phyloP scores from a whole-genome alignment of 37 sponge, comb jelly and placozoan species.

The Sycon ciliatum region DNA sequence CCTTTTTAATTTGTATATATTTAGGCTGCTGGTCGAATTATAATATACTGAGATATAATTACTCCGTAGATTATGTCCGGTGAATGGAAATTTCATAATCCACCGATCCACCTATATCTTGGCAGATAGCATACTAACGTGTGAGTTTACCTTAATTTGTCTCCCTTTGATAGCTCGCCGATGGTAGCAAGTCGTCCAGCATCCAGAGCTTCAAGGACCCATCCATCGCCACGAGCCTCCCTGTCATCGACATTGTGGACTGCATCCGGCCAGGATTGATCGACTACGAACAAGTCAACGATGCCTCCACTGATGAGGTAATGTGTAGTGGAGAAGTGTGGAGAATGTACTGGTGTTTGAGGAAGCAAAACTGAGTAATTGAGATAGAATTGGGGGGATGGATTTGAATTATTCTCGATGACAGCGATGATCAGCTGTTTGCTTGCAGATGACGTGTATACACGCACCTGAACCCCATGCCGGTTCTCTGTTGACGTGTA shows the following conservation, averaged over 20 bases:
- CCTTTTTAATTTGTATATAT: background rate
- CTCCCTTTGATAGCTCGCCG: conserved; percentile 41
- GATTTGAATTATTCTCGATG: background rate
- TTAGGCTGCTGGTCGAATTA: too few relatives aligned
- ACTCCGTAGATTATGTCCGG: too few relatives aligned
- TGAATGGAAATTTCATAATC: too few relatives aligned
- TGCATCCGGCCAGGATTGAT: conserved; percentile 75
- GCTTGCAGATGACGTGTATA: too few relatives aligned
- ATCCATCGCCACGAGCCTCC: conserved; percentile 52
- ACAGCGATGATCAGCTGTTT: too few relatives aligned
- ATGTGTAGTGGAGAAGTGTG: background rate
- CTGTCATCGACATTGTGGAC: conserved; percentile 87
- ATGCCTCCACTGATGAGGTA: conserved; percentile 65
- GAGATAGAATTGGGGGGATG: background rate
- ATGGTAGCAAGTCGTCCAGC: conserved; percentile 49
- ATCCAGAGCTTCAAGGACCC: conserved; percentile 80
- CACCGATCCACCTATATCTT: background rate
- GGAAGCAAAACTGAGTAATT: background rate
- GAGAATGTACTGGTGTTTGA: too few relatives aligned
- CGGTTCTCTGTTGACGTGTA: too few relatives aligned
- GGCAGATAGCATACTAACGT: background rate
- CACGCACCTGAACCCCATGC: too few relatives aligned
- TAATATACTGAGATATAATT: too few relatives aligned
- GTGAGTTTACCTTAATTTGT: background rate
- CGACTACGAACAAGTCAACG: conserved; percentile 69